These are phyloP conservation scores for Pseudococcus viburni DNA, from an alignment of 2,888 invertebrate species.

Conservation along the genomic window DNA sequence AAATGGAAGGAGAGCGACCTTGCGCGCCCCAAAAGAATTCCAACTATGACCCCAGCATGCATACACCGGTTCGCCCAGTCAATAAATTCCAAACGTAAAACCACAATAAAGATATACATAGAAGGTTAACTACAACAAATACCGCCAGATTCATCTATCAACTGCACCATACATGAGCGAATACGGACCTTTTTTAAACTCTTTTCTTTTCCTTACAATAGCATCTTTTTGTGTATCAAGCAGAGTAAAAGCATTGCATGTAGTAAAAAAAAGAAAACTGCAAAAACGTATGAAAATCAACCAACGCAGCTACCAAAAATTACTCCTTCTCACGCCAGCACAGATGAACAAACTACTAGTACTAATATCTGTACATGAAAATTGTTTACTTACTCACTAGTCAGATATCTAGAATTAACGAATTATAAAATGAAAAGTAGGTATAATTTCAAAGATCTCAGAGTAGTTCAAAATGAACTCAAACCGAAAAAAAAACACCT, in stretches of 20 bases:
- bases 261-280: not conserved
- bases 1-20: slow-evolving; percentile 68
- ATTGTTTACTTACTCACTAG: no score
- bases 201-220: not conserved
- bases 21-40: slow-evolving; percentile 68
- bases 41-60: slow-evolving; percentile 67
- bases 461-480: no score
- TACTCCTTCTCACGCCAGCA: no score
- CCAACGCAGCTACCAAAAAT: not conserved
- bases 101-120: slow-evolving; percentile 54
- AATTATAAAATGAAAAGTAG: no score
- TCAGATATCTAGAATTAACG: no score
- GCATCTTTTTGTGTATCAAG: not conserved
- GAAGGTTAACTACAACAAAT: slow-evolving; percentile 50
- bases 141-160: slow-evolving; percentile 36
- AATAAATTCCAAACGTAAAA: slow-evolving; percentile 55
- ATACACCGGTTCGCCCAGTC: slow-evolving; percentile 60
- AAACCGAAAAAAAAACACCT: no score
- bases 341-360: no score
- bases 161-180: not conserved
- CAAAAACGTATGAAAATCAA: not conserved
- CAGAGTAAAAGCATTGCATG: not conserved
- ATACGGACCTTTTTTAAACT: not conserved
- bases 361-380: no score
- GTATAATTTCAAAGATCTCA: no score